Base-by-base conservation (phyloP, 2,888 invertebrate genomes). In the Hyposoter didymator region DNA sequence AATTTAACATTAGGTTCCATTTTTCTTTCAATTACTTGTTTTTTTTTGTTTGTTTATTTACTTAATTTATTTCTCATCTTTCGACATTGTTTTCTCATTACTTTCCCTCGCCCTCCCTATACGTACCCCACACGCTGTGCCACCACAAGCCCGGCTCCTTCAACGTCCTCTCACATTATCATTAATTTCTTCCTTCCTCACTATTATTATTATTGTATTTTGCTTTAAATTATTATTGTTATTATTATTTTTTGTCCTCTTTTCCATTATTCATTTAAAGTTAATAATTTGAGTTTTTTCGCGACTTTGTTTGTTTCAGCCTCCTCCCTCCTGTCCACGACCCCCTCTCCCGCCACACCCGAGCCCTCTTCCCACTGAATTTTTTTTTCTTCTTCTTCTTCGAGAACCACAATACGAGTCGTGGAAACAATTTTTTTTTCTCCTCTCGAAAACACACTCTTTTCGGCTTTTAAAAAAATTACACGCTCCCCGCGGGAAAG, bases 131-230 rank as follows among this genome's bases (percentile, higher is more conserved):
- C 10, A n/a, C n/a, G n/a, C n/a, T n/a, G n/a, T n/a, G 0, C n/a
- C 19, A 0, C 17, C n/a, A 17, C 47, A 8, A 35, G 8, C 55
- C 22, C 62, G 52, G 66, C 66, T 73, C 32, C 19, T 73, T 82
- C 39, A 14, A 28, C 28, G 39, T 39, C 69, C 1, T 35, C 35
- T 59, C 28, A 19, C 17, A 45, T 64, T 4, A 47, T 73, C 72
- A 62, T 28, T 62, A 80, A 74, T 82, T 78, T 78, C 74, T 45
- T 78, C 78, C 47, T 67, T 75, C 78, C 73, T 78, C 73, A 78
- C 73, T 84, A 84, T 78, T 76, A 75, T 85, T 75, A 82, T 85
- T 82, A 78, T 85, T 78, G 78, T 84, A 78, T 84, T 73, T 81
- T 78, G 32, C 39, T 59, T 74, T 73, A 39, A 69, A 85, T 78